Evolutionary conservation across 2,797 vertebrate species (phyloP), one percentile per base, ranked within the genome.

Genomic region (Petrocephalus sullivani): DNA sequence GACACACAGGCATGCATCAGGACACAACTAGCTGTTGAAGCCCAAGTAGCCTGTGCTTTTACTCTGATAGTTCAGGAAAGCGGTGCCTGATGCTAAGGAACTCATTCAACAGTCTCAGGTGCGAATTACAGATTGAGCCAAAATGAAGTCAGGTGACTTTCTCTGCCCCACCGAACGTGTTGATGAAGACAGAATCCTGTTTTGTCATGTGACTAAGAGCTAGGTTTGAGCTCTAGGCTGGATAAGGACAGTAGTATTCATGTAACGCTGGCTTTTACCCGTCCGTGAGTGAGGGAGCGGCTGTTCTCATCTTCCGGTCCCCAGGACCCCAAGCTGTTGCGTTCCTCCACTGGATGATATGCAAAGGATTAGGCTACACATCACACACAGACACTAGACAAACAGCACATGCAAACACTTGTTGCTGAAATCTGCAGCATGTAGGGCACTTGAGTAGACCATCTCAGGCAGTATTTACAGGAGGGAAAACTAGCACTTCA

Each of bases 261-360:
- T 41, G 71, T 0, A 37, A 49, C 2, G 2, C 19, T 3, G 83
- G 49, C 28, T 37, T 93, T 91, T 96, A 99, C 98, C 97, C 97
- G 95, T 93, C 96, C 93, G 90, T 98, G 96, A 93, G 96, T 96
- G 89, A 98, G 98, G 2, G 97, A 95, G 88, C 97, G 95, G 92
- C 95, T 97, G 93, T 95, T 97, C 92, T 98, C 97, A 90, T 98
- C 97, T 90, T 95, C 95, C 23, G 95, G 84, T 88, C 94, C 96
- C 98, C 98, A 99, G 91, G 97, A 95, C 90, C 96, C 95, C 0
- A 97, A 95, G 90, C 95, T 95, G 2, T 94, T 95, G 89, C 98
- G 96, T 90, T 98, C 98, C 89, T 98, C 98, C 89, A 98, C 98
- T 98, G 92, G 2, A 89, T 86, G 37, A 89, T 12, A 87, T 91